These are phyloP conservation scores for Tridacna crocea DNA, from an alignment of 2,888 invertebrate genomes.

Conservation along the genomic window DNA sequence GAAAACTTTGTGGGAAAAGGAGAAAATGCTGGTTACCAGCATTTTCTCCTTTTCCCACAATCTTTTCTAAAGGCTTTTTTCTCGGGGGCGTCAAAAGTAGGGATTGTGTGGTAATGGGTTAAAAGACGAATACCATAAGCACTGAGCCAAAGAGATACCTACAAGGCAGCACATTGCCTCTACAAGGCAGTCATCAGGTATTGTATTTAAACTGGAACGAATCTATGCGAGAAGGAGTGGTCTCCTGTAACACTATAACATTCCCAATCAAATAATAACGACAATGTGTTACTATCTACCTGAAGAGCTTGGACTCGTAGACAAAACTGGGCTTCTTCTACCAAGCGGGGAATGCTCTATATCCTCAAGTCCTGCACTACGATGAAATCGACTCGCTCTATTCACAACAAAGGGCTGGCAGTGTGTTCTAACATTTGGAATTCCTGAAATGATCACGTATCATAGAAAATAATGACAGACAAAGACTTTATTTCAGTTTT, in stretches of 20 bases:
- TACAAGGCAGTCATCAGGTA: too few relatives aligned
- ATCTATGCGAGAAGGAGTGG: too few relatives aligned
- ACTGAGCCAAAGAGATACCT: too few relatives aligned
- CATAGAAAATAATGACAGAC: neutral
- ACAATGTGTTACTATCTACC: conserved; percentile 28
- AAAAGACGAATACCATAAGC: too few relatives aligned
- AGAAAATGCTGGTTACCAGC: neutral
- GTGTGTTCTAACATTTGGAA: conserved; percentile 96
- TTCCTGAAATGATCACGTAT: conserved; percentile 84
- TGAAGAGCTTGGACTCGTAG: conserved; percentile 82
- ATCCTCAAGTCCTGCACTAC: conserved; percentile 94
- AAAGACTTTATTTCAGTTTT: neutral
- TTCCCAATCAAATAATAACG: too few relatives aligned
- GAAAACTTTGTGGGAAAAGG: too few relatives aligned
- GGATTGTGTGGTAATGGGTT: too few relatives aligned
- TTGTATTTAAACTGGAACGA: too few relatives aligned
- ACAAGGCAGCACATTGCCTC: too few relatives aligned
- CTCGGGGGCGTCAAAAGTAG: too few relatives aligned
- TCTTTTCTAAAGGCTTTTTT: too few relatives aligned
- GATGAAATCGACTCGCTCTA: conserved; percentile 96
- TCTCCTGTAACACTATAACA: too few relatives aligned
- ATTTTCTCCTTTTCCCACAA: neutral
- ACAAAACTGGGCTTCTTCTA: conserved; percentile 87
- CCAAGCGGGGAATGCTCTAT: conserved; percentile 85
- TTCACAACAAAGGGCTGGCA: conserved; percentile 91